Evolutionary conservation across 2,113 vertebrate species (phyloP).

Genomic region (Sphyrna mokarran): DNA sequence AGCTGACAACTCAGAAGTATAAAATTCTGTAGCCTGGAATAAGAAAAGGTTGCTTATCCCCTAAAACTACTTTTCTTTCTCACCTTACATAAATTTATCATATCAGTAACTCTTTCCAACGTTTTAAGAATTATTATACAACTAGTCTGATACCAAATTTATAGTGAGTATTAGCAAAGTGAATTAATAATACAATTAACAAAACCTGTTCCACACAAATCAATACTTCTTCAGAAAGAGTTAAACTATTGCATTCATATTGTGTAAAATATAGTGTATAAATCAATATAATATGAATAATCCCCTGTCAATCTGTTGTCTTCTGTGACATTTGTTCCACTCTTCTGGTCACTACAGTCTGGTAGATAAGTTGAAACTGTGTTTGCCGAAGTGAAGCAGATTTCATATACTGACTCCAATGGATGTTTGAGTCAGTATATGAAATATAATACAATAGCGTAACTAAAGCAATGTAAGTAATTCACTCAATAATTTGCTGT

Average conservation of each 20-base stretch:
- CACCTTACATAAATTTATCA: background rate
- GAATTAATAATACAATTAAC: background rate
- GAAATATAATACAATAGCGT: background rate
- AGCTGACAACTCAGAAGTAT: background rate
- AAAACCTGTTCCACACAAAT: background rate
- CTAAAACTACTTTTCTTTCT: background rate
- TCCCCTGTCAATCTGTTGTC: background rate
- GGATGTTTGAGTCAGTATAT: background rate
- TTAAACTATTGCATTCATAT: background rate
- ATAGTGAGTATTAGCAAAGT: background rate
- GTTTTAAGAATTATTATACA: background rate
- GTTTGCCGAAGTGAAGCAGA: background rate
- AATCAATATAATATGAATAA: background rate
- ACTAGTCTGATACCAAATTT: background rate
- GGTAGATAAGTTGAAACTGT: background rate
- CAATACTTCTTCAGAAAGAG: background rate
- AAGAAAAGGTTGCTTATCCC: background rate
- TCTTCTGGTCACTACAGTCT: background rate
- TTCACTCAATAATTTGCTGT: background rate
- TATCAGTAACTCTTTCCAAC: background rate
- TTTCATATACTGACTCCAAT: background rate
- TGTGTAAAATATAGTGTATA: background rate
- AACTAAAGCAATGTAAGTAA: background rate
- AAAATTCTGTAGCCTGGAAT: background rate
- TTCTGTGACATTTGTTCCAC: background rate